Percentiles rank a stretch among this genome's conserved stretches.
These are phyloP conservation scores for Pterobdella sp. DNA, from an alignment of 2,888 invertebrate species.

Conservation along the genomic window DNA sequence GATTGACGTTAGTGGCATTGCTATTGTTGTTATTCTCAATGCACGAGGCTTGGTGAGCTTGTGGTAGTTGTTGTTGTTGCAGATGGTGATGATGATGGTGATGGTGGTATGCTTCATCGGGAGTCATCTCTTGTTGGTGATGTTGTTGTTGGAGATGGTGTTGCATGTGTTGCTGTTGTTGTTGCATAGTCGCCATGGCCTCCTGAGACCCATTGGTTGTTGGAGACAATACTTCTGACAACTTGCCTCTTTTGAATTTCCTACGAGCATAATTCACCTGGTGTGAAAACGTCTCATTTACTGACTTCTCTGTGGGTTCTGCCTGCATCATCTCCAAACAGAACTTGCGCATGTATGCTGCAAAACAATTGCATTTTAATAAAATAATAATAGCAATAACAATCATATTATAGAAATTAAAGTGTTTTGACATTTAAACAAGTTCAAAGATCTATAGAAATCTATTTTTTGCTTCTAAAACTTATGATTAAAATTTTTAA, in stretches of 20 bases:
- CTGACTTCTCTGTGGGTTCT: conserved; percentile 33
- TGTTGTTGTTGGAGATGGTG: conserved; percentile 21
- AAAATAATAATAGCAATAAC: no score
- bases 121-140: conserved; percentile 24
- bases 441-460: no score
- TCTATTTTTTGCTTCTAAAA: no score
- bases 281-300: conserved; percentile 34
- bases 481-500: no score
- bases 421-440: no score
- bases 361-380: no score
- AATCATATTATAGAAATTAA: no score
- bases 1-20: neutral
- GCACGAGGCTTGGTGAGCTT: neutral
- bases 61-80: neutral
- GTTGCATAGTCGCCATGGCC: conserved; percentile 15
- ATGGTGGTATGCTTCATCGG: conserved; percentile 21
- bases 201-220: conserved; percentile 6
- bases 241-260: conserved; percentile 32
- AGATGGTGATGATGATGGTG: conserved; percentile 24
- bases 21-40: conserved; percentile 1
- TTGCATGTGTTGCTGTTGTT: conserved; percentile 14
- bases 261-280: conserved; percentile 34
- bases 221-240: conserved; percentile 18
- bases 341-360: conserved; percentile 35
- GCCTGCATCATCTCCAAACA: conserved; percentile 32